These are phyloP conservation scores for Microtus montanus DNA, from an alignment of 2,113 vertebrate species.

Conservation along the genomic window DNA sequence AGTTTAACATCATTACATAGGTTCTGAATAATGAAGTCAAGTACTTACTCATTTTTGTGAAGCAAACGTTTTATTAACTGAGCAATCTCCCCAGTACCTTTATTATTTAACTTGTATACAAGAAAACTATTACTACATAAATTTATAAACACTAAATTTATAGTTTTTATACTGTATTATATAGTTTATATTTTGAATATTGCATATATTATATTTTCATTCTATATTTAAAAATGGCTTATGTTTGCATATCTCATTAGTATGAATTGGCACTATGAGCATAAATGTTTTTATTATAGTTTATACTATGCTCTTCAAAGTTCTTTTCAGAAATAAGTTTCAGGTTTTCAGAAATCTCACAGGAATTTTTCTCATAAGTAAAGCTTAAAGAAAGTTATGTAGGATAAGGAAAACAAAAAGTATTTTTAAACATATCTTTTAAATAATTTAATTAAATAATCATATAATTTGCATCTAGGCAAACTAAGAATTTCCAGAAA, in stretches of 20 bases:
- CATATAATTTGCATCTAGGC: background rate
- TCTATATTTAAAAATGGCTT: slow-evolving; percentile 37
- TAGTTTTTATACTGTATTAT: background rate
- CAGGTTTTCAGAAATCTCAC: background rate
- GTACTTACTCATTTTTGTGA: background rate
- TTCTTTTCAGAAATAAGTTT: slow-evolving; percentile 19
- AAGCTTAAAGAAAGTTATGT: background rate
- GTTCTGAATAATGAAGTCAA: background rate
- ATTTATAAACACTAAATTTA: background rate
- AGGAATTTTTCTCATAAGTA: background rate
- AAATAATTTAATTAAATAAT: slow-evolving; percentile 47
- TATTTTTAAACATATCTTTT: background rate
- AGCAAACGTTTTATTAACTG: background rate
- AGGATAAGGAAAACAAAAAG: background rate
- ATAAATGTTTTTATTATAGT: slow-evolving; percentile 39
- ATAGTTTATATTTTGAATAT: background rate
- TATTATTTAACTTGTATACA: background rate
- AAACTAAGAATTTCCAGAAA: slow-evolving; percentile 30
- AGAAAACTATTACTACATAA: background rate
- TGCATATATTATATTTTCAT: background rate
- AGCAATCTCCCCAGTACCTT: no score
- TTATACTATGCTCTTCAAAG: background rate
- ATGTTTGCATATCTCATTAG: slow-evolving; percentile 49
- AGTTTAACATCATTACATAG: background rate
- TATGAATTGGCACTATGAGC: background rate